Conservation (phyloP, 2,888 invertebrate genomes). For the Protodeltote pygarga region DNA sequence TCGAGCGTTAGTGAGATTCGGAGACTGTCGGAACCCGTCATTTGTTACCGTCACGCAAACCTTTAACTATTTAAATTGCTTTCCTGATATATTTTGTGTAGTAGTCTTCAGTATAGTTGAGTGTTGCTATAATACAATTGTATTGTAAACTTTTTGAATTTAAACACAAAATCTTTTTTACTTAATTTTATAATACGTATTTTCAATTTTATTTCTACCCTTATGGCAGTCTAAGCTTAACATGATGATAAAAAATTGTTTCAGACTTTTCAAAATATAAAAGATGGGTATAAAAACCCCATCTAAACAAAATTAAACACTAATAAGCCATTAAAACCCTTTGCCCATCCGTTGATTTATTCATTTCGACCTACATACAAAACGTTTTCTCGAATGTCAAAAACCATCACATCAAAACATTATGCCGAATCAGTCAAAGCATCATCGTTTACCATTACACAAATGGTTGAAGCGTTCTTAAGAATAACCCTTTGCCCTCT, state of each 20-base stretch:
- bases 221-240: too few relatives aligned
- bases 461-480: slow-evolving; percentile 26
- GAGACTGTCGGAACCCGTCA: slow-evolving; percentile 60
- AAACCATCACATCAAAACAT: slow-evolving; percentile 15
- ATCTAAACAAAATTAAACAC: too few relatives aligned
- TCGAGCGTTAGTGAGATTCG: slow-evolving; percentile 75
- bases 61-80: slow-evolving; percentile 67
- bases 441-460: slow-evolving; percentile 14
- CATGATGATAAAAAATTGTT: too few relatives aligned
- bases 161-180: too few relatives aligned
- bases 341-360: too few relatives aligned
- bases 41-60: slow-evolving; percentile 69
- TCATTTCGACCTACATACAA: too few relatives aligned
- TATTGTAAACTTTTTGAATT: too few relatives aligned
- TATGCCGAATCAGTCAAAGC: slow-evolving; percentile 29
- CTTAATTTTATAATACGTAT: too few relatives aligned
- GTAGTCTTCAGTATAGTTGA: slow-evolving; percentile 12
- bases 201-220: too few relatives aligned
- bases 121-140: background rate
- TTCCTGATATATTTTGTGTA: slow-evolving; percentile 26
- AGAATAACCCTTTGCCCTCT: slow-evolving; percentile 44
- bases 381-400: slow-evolving; percentile 5
- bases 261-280: too few relatives aligned
- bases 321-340: too few relatives aligned
- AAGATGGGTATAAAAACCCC: too few relatives aligned